Evolutionary conservation across 2,888 invertebrate species (phyloP).

Genomic region (Drosophila kanekoi): DNA sequence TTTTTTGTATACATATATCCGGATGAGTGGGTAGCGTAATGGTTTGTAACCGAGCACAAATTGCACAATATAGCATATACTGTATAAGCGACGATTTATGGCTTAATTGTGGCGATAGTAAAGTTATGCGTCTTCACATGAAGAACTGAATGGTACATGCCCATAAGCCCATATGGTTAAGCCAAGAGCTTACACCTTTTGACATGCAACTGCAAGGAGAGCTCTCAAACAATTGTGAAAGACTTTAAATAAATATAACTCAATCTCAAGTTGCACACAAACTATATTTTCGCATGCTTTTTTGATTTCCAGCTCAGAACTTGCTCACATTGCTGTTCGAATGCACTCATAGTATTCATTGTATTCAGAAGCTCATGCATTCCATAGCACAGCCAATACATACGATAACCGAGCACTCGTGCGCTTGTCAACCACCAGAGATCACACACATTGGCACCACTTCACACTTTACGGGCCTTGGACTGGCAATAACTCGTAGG

Average conservation of each 20-base stretch:
- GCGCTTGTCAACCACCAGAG: slow-evolving; percentile 47
- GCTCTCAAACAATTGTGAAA: background rate
- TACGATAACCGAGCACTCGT: slow-evolving; percentile 45
- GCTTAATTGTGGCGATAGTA: slow-evolving; percentile 64
- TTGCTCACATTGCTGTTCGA: background rate
- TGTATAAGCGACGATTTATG: slow-evolving; percentile 58
- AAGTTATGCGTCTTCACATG: slow-evolving; percentile 16
- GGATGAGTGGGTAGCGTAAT: slow-evolving; percentile 53
- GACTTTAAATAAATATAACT: slow-evolving; percentile 2
- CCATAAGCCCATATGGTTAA: background rate
- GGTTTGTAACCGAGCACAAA: slow-evolving; percentile 68
- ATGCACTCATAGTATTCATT: slow-evolving; percentile 6
- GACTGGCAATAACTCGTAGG: slow-evolving; percentile 47
- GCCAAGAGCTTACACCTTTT: background rate
- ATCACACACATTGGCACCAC: slow-evolving; percentile 39
- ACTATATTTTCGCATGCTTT: background rate
- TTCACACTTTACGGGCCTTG: slow-evolving; percentile 57
- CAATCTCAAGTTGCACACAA: slow-evolving; percentile 5
- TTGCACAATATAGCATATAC: slow-evolving; percentile 47
- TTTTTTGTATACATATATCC: slow-evolving; percentile 18
- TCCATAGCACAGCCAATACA: slow-evolving; percentile 15
- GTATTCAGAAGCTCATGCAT: slow-evolving; percentile 13
- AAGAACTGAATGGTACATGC: background rate
- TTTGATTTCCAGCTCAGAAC: background rate
- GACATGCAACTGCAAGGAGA: slow-evolving; percentile 1